Percentiles rank a stretch among this genome's conserved stretches.
Evolutionary conservation across 2,888 invertebrate genomes (phyloP).

Genomic region (Phytoseiulus persimilis): DNA sequence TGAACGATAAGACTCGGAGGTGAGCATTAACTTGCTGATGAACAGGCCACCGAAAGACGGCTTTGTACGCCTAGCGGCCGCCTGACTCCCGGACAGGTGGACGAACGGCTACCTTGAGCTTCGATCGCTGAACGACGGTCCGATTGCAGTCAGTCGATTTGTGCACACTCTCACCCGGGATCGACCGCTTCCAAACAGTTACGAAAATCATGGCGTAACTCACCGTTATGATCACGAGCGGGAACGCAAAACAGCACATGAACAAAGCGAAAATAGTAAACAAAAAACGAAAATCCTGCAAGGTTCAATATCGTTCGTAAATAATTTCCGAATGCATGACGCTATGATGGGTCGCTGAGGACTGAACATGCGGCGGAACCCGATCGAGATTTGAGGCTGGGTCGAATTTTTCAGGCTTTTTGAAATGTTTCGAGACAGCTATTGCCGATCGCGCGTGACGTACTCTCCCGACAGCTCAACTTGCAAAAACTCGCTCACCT

Average conservation of each 20-base stretch:
- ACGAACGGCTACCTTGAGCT: conserved; percentile 43
- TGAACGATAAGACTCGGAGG: neutral
- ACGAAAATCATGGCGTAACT: conserved; percentile 47
- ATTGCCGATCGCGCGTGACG: too few relatives aligned
- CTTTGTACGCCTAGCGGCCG: too few relatives aligned
- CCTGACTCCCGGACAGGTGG: too few relatives aligned
- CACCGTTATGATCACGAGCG: conserved; percentile 45
- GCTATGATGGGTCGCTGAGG: too few relatives aligned
- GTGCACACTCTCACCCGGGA: conserved; percentile 51
- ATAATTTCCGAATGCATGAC: neutral
- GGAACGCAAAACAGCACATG: conserved; percentile 45
- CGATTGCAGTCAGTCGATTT: conserved; percentile 41
- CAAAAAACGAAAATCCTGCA: neutral
- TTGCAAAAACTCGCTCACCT: too few relatives aligned
- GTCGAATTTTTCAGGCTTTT: too few relatives aligned
- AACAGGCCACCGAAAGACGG: too few relatives aligned
- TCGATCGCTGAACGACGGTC: conserved; percentile 44
- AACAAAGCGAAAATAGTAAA: neutral
- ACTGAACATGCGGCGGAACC: too few relatives aligned
- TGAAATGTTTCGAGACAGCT: too few relatives aligned
- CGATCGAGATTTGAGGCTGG: too few relatives aligned
- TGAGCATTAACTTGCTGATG: neutral
- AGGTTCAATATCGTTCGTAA: neutral
- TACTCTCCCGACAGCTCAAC: too few relatives aligned
- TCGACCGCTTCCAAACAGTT: conserved; percentile 50